Evolutionary conservation across 1,140 invertebrate genomes (phyloP).

Genomic region (Drosophila athabasca): DNA sequence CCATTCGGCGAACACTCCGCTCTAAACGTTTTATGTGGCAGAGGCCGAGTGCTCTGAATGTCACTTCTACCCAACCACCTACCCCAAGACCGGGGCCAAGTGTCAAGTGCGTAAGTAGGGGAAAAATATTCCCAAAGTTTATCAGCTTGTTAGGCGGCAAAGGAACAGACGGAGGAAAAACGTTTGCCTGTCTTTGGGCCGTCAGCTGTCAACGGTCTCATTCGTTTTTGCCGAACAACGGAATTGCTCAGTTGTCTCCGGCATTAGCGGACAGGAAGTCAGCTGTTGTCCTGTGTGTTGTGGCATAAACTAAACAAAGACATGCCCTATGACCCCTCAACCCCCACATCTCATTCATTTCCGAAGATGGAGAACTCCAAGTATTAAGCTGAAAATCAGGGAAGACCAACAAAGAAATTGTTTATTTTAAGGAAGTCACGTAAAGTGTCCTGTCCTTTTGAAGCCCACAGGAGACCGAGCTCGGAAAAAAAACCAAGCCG

Average conservation of each 20-base stretch:
- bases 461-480: constrained; percentile 13
- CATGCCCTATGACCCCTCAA: constrained; percentile 12
- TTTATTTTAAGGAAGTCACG: constrained; percentile 73
- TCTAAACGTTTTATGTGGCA: no score
- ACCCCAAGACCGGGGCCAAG: not conserved
- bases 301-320: constrained; percentile 65
- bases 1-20: no score
- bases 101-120: not conserved
- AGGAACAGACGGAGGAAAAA: constrained; percentile 5
- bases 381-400: constrained; percentile 29
- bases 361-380: not conserved
- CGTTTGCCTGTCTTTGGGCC: constrained; percentile 21
- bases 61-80: not conserved
- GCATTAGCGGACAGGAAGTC: constrained; percentile 54
- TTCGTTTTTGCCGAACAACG: constrained; percentile 21
- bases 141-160: constrained; percentile 41
- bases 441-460: constrained; percentile 49
- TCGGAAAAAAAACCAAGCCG: constrained; percentile 2
- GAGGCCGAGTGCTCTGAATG: no score
- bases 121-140: constrained; percentile 47
- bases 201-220: constrained; percentile 57
- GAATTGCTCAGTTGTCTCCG: constrained; percentile 49
- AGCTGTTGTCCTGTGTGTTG: constrained; percentile 51
- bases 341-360: constrained; percentile 7
- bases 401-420: constrained; percentile 60